Percentiles rank a stretch among this genome's conserved stretches.
These are phyloP conservation scores for Linepithema humile DNA, from an alignment of 1,140 invertebrate species.

Conservation along the genomic window DNA sequence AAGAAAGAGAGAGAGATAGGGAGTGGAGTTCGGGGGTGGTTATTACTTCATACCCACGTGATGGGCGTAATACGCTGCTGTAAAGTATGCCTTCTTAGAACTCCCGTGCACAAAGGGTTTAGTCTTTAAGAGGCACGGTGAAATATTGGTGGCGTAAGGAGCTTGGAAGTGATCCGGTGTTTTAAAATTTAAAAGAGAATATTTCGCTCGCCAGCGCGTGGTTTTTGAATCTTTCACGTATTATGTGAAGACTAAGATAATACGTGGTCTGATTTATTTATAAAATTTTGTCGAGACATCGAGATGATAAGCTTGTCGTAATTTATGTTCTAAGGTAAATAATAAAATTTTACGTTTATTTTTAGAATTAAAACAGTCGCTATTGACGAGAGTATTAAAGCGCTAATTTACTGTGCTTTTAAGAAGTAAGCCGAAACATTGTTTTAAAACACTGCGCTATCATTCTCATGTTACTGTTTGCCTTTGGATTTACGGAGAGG, in stretches of 20 bases:
- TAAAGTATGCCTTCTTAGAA: slow-evolving; percentile 55
- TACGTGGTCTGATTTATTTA: slow-evolving; percentile 21
- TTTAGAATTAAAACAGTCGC: neutral
- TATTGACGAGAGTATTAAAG: slow-evolving; percentile 20
- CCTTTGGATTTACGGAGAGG: slow-evolving; percentile 55
- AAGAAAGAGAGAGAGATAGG: neutral
- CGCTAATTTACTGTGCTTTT: slow-evolving; percentile 26
- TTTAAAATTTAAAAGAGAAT: slow-evolving; percentile 50
- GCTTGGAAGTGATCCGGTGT: slow-evolving; percentile 46
- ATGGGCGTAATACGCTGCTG: slow-evolving; percentile 41
- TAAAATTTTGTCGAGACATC: neutral
- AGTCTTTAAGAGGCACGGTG: slow-evolving; percentile 48
- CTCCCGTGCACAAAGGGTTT: slow-evolving; percentile 46
- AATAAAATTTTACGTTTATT: neutral
- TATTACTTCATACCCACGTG: slow-evolving; percentile 51
- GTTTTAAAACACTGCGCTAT: slow-evolving; percentile 70
- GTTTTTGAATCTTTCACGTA: neutral
- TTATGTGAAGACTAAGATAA: slow-evolving; percentile 1
- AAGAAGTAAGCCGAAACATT: slow-evolving; percentile 57
- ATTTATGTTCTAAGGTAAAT: neutral
- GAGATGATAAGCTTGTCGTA: neutral
- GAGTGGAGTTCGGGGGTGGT: slow-evolving; percentile 54
- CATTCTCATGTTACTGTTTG: slow-evolving; percentile 72
- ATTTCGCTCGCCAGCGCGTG: slow-evolving; percentile 1
- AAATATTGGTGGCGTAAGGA: slow-evolving; percentile 51